These are phyloP conservation scores for Mystacornis crossleyi DNA, from an alignment of 2,113 vertebrate species.

Conservation along the genomic window DNA sequence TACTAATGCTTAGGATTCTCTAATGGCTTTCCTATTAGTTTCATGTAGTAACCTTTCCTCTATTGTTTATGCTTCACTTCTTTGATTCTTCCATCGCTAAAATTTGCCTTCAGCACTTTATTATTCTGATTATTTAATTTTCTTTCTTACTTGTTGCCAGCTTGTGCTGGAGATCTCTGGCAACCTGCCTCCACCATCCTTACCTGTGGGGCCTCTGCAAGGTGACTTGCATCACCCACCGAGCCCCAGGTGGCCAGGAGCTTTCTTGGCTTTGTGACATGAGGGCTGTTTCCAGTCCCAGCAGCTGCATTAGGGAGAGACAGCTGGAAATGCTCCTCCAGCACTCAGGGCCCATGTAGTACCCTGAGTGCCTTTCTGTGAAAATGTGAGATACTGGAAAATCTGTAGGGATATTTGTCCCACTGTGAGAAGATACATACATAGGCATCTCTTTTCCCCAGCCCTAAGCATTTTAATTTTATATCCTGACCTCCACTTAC, in stretches of 20 bases:
- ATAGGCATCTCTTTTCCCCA: not conserved
- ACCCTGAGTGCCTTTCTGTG: not conserved
- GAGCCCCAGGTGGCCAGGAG: not conserved
- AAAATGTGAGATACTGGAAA: not conserved
- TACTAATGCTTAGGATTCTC: not conserved
- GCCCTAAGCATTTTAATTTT: not conserved
- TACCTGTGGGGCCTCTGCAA: not conserved
- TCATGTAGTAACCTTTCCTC: not conserved
- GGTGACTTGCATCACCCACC: not conserved
- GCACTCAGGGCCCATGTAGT: not conserved
- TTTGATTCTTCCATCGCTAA: not conserved
- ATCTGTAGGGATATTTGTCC: not conserved
- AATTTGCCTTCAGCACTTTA: not conserved
- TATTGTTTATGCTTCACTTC: not conserved
- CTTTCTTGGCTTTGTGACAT: not conserved
- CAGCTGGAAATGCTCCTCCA: not conserved
- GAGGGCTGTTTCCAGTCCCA: not conserved
- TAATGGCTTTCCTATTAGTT: not conserved
- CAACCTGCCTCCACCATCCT: not conserved
- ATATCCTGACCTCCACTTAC: not conserved
- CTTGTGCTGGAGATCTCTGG: not conserved
- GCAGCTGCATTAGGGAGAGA: not conserved
- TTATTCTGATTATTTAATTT: not conserved
- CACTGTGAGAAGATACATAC: not conserved
- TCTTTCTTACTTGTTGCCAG: not conserved